Evolutionary conservation across 2,797 vertebrate genomes (phyloP).

Genomic region (Protosalanx chinensis): DNA sequence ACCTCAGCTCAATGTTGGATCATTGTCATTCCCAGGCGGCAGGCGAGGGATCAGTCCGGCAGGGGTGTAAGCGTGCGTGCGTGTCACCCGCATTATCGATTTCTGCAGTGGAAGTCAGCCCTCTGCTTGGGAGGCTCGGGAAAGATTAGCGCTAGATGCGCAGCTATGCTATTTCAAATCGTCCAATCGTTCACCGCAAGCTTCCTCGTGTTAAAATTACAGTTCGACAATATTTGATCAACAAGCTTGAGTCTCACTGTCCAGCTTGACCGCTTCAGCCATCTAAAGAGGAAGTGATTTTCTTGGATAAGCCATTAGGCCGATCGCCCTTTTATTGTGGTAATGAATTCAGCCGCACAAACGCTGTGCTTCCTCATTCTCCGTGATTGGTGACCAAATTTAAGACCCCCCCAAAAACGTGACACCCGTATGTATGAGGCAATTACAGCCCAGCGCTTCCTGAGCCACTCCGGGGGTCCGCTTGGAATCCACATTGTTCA

Average conservation of each 20-base stretch:
- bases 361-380: background rate
- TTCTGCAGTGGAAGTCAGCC: conserved; percentile 38
- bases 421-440: background rate
- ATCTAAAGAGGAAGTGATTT: too few relatives aligned
- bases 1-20: conserved; percentile 63
- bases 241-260: background rate
- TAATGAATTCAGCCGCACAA: conserved; percentile 10
- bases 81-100: conserved; percentile 57
- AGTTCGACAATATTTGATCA: background rate
- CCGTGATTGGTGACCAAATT: background rate
- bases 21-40: conserved; percentile 51
- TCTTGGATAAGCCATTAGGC: background rate
- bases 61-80: conserved; percentile 9
- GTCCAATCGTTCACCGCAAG: conserved; percentile 10
- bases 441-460: background rate
- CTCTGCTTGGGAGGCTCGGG: conserved; percentile 29
- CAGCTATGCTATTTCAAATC: conserved; percentile 44
- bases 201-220: background rate
- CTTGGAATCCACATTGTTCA: conserved; percentile 4
- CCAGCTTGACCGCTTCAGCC: background rate
- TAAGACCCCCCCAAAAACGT: conserved; percentile 1
- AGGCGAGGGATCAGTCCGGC: conserved; percentile 2
- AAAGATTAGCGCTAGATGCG: conserved; percentile 45
- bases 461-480: background rate
- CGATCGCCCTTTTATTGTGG: background rate